Base-by-base conservation (phyloP, 2,888 invertebrate genomes). In the Helleia helle region DNA sequence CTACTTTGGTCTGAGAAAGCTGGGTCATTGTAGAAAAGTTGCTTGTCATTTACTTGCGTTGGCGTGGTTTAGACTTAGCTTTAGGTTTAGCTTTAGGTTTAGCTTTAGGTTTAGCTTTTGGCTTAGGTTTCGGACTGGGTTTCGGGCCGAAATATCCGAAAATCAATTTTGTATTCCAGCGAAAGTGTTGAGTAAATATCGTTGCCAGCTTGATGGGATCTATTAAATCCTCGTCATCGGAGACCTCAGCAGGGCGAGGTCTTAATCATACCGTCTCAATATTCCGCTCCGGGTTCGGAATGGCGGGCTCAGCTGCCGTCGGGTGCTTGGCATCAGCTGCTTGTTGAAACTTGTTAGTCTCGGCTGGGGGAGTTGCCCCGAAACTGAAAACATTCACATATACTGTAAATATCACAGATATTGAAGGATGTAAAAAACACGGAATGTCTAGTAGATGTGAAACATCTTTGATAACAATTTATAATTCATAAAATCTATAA, bases 261-360 rank as follows among this genome's bases (percentile, higher is more conserved):
- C 36, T 43, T 48, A 56, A 74, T 76, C 76, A 76, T 63, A 58
- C 62, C 24, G 65, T 48, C 46, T 71, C 72, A 0, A 56, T 42
- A 17, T 62, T 65, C 0, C 63, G 51, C 25, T 69, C 72, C n/a
- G 52, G 44, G 43, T 62, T 60, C 8, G 66, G 58, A 2, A 55
- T 48, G 28, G 52, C 54, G 17, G 60, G 48, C 36, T 67, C 67
- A 8, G 54, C 42, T 2, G 55, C 48, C 13, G 52, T 53, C 14
- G 57, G 46, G 42, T 46, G 44, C 24, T 45, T 25, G 0, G 49
- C 45, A 6, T 44, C 50, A 7, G 42, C 30, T 6, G 44, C 48
- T 26, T 46, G 44, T 13, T 43, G 43, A 5, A 46, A 44, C 36
- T 54, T 50, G 36, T 52, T 58, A 42, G 52, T 51, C 17, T 59